Evolutionary conservation across 1,140 invertebrate species (phyloP).

Genomic region (Drosophila kanapiae): DNA sequence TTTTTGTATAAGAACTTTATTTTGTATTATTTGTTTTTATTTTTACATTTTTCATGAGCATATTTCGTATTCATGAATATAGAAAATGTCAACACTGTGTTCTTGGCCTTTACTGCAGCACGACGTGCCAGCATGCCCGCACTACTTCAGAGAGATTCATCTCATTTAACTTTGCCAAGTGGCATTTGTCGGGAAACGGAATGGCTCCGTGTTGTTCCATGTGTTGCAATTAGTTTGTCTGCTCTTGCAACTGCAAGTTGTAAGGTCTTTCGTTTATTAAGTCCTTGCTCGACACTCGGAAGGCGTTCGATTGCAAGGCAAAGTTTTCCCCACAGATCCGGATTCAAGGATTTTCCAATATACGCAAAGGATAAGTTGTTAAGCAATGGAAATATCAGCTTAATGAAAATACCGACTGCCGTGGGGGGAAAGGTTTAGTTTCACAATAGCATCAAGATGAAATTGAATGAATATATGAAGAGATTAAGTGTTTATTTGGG

Average conservation of each 20-base stretch:
- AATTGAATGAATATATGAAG: not conserved
- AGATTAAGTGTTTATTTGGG: not conserved
- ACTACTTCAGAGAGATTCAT: constrained; percentile 49
- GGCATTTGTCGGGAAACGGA: constrained; percentile 29
- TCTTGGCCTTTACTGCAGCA: constrained; percentile 24
- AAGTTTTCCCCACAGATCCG: constrained; percentile 5
- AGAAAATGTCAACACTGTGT: not conserved
- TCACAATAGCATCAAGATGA: too few species aligned
- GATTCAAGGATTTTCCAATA: not conserved
- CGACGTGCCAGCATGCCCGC: constrained; percentile 33
- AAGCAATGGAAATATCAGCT: constrained; percentile 1
- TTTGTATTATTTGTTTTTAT: too few species aligned
- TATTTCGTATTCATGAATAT: not conserved
- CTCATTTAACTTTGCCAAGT: constrained; percentile 67
- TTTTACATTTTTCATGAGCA: not conserved
- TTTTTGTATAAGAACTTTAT: too few species aligned
- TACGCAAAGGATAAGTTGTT: constrained; percentile 2
- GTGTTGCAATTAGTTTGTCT: constrained; percentile 71
- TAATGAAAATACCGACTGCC: constrained; percentile 4
- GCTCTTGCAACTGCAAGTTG: constrained; percentile 26
- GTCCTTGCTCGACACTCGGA: not conserved
- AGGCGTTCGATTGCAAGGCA: constrained; percentile 31
- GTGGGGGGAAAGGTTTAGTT: not conserved
- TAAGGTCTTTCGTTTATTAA: constrained; percentile 37
- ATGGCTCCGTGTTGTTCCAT: constrained; percentile 52